Conservation (phyloP, 2,113 vertebrate genomes). For the Pachycephala philippinensis region DNA sequence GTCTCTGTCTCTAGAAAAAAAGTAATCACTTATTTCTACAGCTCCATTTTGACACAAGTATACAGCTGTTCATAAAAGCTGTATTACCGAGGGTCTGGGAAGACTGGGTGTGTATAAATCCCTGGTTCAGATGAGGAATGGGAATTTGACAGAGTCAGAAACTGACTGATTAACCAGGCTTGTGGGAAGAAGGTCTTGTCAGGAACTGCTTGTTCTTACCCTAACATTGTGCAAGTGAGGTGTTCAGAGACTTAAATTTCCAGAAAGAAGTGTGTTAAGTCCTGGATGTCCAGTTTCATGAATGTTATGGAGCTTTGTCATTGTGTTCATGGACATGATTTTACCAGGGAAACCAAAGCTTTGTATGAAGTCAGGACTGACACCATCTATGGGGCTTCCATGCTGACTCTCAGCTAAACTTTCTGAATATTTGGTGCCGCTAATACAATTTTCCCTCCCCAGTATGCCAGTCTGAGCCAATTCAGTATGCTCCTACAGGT, state of each 20-base stretch:
- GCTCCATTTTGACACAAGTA: background rate
- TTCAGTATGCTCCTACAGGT: background rate
- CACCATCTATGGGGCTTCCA: background rate
- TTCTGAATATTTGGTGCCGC: background rate
- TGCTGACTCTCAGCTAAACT: background rate
- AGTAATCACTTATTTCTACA: background rate
- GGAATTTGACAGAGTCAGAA: background rate
- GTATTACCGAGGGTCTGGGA: background rate
- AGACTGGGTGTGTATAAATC: background rate
- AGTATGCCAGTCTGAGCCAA: background rate
- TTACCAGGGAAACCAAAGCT: background rate
- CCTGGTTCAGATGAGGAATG: background rate
- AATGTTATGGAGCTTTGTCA: background rate
- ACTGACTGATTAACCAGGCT: background rate
- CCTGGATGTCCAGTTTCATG: background rate
- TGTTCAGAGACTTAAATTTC: background rate
- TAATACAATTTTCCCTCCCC: accelerated
- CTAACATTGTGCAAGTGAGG: background rate
- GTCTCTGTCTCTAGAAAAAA: background rate
- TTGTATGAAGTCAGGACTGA: background rate
- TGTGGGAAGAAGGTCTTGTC: background rate
- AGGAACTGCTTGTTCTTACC: background rate
- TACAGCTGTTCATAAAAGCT: background rate
- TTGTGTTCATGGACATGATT: background rate
- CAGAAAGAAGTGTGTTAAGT: background rate